A percentile compares a stretch with the other conserved stretches of the same genome.
Conservation (phyloP, 2,888 invertebrate genomes). For the Ornithoptera priamus region DNA sequence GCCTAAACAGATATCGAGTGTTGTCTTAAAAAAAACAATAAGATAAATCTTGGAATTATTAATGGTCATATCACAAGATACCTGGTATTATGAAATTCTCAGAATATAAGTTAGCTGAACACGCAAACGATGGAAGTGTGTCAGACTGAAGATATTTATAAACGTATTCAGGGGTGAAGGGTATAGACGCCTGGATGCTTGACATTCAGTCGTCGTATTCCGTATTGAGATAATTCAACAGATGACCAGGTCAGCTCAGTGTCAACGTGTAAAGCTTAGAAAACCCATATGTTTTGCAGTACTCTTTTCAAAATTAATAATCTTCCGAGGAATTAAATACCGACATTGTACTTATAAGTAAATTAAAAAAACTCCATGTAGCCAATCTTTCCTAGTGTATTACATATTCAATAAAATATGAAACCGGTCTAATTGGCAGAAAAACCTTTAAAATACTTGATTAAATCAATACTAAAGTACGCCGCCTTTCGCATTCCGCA, state of each 20-base stretch:
- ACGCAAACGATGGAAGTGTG: background rate
- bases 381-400: too few species aligned
- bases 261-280: background rate
- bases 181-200: background rate
- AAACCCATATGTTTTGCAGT: background rate
- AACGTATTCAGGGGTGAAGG: background rate
- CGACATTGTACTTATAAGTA: background rate
- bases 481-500: conserved; percentile 6
- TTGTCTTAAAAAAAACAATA: conserved; percentile 14
- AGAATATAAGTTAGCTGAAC: background rate
- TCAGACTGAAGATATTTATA: background rate
- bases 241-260: background rate
- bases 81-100: conserved; percentile 3
- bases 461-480: conserved; percentile 14
- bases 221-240: background rate
- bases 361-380: too few species aligned
- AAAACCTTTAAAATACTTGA: conserved; percentile 22
- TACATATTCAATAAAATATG: conserved; percentile 2
- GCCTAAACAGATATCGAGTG: background rate
- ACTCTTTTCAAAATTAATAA: background rate
- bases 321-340: background rate
- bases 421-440: conserved; percentile 27
- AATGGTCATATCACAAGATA: conserved; percentile 13
- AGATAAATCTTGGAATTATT: conserved; percentile 14
- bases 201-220: background rate